phyloP scores from a whole-genome alignment of 2,797 vertebrate genomes.

The Melanotaenia maccullochi region DNA sequence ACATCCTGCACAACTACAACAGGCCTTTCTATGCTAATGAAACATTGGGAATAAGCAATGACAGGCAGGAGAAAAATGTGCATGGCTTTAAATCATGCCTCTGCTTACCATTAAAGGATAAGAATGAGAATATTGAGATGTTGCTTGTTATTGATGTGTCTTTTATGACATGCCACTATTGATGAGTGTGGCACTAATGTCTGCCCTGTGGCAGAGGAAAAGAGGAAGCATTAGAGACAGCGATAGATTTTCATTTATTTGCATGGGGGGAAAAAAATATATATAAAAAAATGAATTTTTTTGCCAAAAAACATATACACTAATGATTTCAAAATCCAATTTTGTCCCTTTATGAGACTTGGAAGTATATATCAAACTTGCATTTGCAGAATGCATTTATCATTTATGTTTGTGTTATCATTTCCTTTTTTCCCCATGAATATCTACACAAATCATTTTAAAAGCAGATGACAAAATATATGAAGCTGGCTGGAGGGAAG shows the following conservation, averaged over 20 bases:
- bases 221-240: slow-evolving; percentile 55
- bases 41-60: slow-evolving; percentile 71
- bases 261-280: slow-evolving; percentile 44
- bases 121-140: slow-evolving; percentile 77
- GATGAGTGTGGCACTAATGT: slow-evolving; percentile 79
- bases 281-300: slow-evolving; percentile 7
- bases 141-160: slow-evolving; percentile 81
- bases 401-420: slow-evolving; percentile 27
- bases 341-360: slow-evolving; percentile 56
- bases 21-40: slow-evolving; percentile 81
- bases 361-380: slow-evolving; percentile 57
- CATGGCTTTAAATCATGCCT: slow-evolving; percentile 75
- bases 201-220: slow-evolving; percentile 72
- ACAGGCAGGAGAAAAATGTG: slow-evolving; percentile 58
- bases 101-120: slow-evolving; percentile 80
- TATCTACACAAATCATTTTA: slow-evolving; percentile 52
- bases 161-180: slow-evolving; percentile 80
- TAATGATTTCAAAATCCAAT: slow-evolving; percentile 74
- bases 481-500: slow-evolving; percentile 52
- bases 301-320: slow-evolving; percentile 65
- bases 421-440: slow-evolving; percentile 51
- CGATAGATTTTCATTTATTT: slow-evolving; percentile 76
- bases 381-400: slow-evolving; percentile 42
- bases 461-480: slow-evolving; percentile 62
- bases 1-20: slow-evolving; percentile 47